A percentile compares a stretch with the other conserved stretches of the same genome.
Evolutionary conservation across 2,888 invertebrate genomes (phyloP).

Genomic region (Drosophila macrospina): DNA sequence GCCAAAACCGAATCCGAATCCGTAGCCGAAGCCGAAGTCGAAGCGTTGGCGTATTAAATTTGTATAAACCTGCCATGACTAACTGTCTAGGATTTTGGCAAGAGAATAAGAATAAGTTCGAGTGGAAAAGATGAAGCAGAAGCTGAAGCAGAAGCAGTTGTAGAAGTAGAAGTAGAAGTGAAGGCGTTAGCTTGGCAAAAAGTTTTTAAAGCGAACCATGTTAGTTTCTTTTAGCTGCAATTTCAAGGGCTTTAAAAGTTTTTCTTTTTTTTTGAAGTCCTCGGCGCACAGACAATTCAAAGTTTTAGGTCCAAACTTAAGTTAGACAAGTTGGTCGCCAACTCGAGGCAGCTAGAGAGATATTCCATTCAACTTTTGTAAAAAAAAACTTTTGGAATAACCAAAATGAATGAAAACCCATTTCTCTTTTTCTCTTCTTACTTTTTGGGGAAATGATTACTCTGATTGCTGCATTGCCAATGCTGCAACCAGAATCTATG

Average conservation of each 20-base stretch:
- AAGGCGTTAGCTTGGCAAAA: constrained; percentile 23
- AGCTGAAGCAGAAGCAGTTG: too few species aligned
- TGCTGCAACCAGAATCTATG: constrained; percentile 2
- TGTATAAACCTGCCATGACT: constrained; percentile 61
- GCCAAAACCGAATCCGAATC: constrained; percentile 13
- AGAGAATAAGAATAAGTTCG: constrained; percentile 1
- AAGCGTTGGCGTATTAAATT: constrained; percentile 69
- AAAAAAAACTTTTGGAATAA: constrained; percentile 33
- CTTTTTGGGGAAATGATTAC: constrained; percentile 35
- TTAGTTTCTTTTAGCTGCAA: constrained; percentile 40
- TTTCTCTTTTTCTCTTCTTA: constrained; percentile 29
- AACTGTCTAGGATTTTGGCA: constrained; percentile 67
- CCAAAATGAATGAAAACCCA: constrained; percentile 7
- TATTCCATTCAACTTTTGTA: constrained; percentile 28
- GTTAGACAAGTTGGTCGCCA: constrained; percentile 28
- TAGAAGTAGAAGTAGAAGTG: not conserved
- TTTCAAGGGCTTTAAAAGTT: constrained; percentile 55
- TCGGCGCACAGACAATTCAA: constrained; percentile 20
- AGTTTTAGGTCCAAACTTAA: constrained; percentile 18
- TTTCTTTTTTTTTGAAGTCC: constrained; percentile 8
- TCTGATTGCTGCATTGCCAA: constrained; percentile 53
- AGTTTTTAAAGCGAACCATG: constrained; percentile 38
- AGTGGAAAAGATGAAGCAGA: not conserved
- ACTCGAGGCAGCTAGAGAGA: not conserved
- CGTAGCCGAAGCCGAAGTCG: constrained; percentile 28